A percentile compares a stretch with the other conserved stretches of the same genome.
Evolutionary conservation across 92 coral and sea anemone species (phyloP).

Genomic region (Phenganax marumi): DNA sequence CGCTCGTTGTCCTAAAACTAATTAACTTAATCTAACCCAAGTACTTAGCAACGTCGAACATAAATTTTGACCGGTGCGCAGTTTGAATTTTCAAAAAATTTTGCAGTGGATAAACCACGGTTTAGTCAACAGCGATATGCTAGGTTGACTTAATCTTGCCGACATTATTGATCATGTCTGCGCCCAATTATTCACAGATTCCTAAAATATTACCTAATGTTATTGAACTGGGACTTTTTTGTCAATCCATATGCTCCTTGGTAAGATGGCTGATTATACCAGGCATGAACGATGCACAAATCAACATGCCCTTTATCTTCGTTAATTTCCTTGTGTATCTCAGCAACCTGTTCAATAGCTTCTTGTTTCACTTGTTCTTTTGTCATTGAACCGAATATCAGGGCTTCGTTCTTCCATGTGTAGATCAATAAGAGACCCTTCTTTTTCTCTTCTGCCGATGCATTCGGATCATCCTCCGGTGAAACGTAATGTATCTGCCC

Average conservation of each 20-base stretch:
- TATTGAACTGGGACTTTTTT: conserved; percentile 49
- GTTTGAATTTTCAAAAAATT: too few species aligned
- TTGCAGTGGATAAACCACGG: too few species aligned
- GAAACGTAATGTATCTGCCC: conserved; percentile 59
- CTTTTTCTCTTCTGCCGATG: not conserved
- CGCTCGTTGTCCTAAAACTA: not conserved
- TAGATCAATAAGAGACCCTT: conserved; percentile 51
- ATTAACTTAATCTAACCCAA: too few species aligned
- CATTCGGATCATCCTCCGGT: conserved; percentile 40
- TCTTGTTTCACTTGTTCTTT: conserved; percentile 37
- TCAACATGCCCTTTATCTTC: conserved; percentile 38
- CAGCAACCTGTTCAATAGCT: conserved; percentile 51
- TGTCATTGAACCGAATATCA: conserved; percentile 51
- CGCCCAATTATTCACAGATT: not conserved
- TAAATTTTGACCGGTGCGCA: too few species aligned
- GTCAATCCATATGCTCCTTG: conserved; percentile 46
- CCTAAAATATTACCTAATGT: conserved; percentile 26
- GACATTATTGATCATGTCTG: not conserved
- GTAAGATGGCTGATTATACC: conserved; percentile 57
- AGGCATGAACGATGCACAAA: conserved; percentile 47
- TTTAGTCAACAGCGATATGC: too few species aligned
- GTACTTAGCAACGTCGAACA: too few species aligned
- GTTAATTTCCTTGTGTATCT: conserved; percentile 50
- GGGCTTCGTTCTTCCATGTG: conserved; percentile 57
- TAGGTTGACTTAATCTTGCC: not conserved